Evolutionary conservation across 1,140 invertebrate species (phyloP), one percentile per base, ranked within the genome.

Genomic region (Drosophila lacteicornis): DNA sequence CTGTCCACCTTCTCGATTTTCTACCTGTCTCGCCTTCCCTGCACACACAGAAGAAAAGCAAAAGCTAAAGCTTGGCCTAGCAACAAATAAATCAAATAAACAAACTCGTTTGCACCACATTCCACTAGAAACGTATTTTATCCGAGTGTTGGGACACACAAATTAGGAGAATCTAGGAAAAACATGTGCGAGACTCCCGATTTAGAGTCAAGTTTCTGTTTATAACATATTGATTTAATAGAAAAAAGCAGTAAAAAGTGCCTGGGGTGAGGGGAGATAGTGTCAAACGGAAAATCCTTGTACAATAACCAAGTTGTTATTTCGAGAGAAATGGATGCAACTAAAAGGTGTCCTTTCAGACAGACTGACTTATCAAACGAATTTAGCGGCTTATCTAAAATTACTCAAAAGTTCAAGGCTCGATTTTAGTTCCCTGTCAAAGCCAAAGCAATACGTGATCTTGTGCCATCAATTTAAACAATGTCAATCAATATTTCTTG

Each of bases 31-130:
- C 46, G 59, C 82, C 78, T 78, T 78, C 57, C 59, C 68, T 73
- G 59, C 59, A 53, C 59, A 60, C 13, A 13, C 47, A 51, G 50
- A 58, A 19, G 6, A 8, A 36, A 36, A 36, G 1, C 40, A 68
- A 36, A 45, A 22, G 15, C 51, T 30, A 57, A 43, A 60, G 53
- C 36, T 12, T 17, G 66, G 58, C 60, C 38, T 51, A 50, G 53
- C 70, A 62, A 56, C 57, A 63, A 73, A 50, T 71, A 73, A 60
- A 71, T 45, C 27, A 53, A 50, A 70, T 67, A 71, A 76, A 51
- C 59, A 81, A 82, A 86, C 82, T 70, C 42, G 76, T 87, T 82
- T 76, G 60, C 49, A 55, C 67, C 56, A 73, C 65, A 84, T 85
- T 78, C 65, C 77, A 53, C 66, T 67, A 78, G 49, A 84, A 74